A percentile compares a stretch with the other conserved stretches of the same genome.
Conservation (phyloP, 2,797 vertebrate genomes). For the Urocyon cinereoargenteus region DNA sequence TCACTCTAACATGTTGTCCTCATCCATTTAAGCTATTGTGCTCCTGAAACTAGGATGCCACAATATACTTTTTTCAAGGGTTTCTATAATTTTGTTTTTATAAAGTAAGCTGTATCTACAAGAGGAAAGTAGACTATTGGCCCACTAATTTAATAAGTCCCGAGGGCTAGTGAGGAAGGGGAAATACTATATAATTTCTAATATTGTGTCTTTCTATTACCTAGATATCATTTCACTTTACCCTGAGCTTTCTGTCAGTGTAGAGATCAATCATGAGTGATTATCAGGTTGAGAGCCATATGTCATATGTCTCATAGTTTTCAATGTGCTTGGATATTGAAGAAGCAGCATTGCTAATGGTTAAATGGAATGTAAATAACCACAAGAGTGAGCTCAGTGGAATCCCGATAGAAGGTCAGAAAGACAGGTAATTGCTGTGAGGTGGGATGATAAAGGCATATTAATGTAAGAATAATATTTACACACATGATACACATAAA, state of each 20-base stretch:
- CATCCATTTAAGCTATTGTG: neutral
- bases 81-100: neutral
- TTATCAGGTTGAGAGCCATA: neutral
- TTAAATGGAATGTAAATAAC: slow-evolving; percentile 1
- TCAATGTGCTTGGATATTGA: neutral
- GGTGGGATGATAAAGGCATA: neutral
- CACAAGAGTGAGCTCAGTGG: neutral
- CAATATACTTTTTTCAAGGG: neutral
- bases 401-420: neutral
- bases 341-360: neutral
- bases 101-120: neutral
- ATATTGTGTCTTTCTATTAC: neutral
- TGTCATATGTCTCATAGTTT: neutral
- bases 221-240: neutral
- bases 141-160: neutral
- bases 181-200: neutral
- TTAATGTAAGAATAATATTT: neutral
- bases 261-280: neutral
- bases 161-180: neutral
- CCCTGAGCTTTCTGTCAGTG: neutral
- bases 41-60: neutral
- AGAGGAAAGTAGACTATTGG: neutral
- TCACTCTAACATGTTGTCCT: neutral
- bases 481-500: neutral
- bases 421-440: neutral